A percentile compares a stretch with the other conserved stretches of the same genome.
Evolutionary conservation across 2,113 vertebrate genomes (phyloP).

Genomic region (Urocolius indicus): DNA sequence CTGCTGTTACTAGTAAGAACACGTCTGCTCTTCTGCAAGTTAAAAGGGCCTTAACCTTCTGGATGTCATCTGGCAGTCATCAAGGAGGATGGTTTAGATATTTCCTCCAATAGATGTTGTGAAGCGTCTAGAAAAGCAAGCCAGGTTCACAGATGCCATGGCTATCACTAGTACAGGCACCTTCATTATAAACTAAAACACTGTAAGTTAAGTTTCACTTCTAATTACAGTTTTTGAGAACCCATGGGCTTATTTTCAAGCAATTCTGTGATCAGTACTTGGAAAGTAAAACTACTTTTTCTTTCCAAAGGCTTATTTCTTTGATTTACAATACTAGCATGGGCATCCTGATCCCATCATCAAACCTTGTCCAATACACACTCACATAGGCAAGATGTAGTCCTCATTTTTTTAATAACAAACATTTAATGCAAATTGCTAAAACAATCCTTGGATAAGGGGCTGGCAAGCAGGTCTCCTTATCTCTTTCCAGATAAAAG

Average conservation of each 20-base stretch:
- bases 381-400: not conserved
- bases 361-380: not conserved
- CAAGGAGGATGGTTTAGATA: not conserved
- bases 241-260: not conserved
- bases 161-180: not conserved
- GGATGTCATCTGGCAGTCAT: not conserved
- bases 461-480: not conserved
- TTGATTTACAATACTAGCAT: not conserved
- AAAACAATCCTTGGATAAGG: not conserved
- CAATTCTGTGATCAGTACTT: not conserved
- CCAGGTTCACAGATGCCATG: not conserved
- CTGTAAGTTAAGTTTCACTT: not conserved
- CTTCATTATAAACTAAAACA: not conserved
- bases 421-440: not conserved
- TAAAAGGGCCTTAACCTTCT: not conserved
- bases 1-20: too few relatives aligned
- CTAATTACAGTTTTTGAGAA: not conserved
- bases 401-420: not conserved
- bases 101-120: not conserved
- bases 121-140: not conserved
- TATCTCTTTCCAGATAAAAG: not conserved
- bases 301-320: not conserved
- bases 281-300: not conserved
- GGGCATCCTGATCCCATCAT: not conserved
- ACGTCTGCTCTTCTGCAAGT: not conserved